Conservation (phyloP, 2,888 invertebrate genomes). For the Aromia moschata region DNA sequence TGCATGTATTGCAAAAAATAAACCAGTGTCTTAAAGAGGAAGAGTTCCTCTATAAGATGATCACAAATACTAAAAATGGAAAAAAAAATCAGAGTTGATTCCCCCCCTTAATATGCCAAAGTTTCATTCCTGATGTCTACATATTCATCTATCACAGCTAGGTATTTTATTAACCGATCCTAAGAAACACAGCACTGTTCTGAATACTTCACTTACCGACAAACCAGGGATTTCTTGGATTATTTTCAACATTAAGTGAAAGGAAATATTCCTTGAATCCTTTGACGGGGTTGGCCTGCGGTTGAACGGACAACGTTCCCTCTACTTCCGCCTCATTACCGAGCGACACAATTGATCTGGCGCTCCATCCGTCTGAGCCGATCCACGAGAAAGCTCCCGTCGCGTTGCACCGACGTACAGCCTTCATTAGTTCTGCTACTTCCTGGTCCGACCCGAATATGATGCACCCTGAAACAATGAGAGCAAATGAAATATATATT, state of each 20-base stretch:
- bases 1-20: no score
- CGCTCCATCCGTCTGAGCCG: constrained; percentile 97
- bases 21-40: no score
- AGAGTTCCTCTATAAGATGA: no score
- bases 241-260: constrained; percentile 83
- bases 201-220: constrained; percentile 80
- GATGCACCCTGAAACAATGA: constrained; percentile 82
- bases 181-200: no score
- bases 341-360: constrained; percentile 83
- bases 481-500: no score
- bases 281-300: constrained; percentile 87
- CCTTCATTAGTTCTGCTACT: constrained; percentile 94
- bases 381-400: constrained; percentile 95
- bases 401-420: constrained; percentile 86
- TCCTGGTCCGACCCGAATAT: constrained; percentile 97
- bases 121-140: no score
- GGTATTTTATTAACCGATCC: no score
- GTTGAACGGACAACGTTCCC: constrained; percentile 95
- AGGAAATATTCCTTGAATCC: constrained; percentile 92
- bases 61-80: no score
- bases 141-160: no score
- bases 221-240: constrained; percentile 95
- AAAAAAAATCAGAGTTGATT: no score
- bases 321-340: constrained; percentile 91
- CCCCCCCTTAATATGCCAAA: no score